These are phyloP conservation scores for Oreochromis tanganicae DNA, from an alignment of 2,113 vertebrate genomes.

Conservation along the genomic window DNA sequence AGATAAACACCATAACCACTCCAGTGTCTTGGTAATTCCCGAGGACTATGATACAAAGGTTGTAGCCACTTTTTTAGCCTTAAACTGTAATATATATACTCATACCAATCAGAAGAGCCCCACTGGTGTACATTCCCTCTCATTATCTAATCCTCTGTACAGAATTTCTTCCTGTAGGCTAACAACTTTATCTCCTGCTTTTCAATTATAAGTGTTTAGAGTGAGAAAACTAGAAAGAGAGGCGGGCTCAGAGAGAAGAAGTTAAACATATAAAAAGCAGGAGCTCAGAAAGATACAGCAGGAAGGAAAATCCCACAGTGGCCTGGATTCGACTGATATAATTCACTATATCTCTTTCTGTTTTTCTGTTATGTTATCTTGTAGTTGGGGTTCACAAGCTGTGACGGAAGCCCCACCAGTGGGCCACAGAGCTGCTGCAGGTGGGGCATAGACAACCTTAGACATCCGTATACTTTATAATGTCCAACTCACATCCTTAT, in stretches of 20 bases:
- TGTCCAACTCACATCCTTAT: background rate
- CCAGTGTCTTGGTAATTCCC: constrained; percentile 15
- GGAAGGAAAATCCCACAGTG: background rate
- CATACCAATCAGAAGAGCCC: background rate
- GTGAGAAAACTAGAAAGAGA: background rate
- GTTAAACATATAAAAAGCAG: background rate
- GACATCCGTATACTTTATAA: background rate
- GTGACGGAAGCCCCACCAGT: background rate
- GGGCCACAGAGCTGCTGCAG: background rate
- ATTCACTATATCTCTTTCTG: background rate
- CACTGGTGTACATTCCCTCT: background rate
- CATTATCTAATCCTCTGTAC: background rate
- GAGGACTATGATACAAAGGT: background rate
- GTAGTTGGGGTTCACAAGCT: background rate
- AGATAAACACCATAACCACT: constrained; percentile 40
- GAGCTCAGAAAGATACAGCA: background rate
- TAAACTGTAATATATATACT: background rate
- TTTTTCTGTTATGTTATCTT: background rate
- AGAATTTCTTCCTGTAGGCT: background rate
- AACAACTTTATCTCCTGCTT: constrained; percentile 10
- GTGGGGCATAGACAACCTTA: background rate
- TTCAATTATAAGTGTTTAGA: background rate
- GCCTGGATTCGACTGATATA: constrained; percentile 19
- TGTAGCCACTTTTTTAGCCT: background rate
- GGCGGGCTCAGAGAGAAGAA: background rate